Conservation (phyloP, 2,888 invertebrate genomes). For the Stenodema calcarata region DNA sequence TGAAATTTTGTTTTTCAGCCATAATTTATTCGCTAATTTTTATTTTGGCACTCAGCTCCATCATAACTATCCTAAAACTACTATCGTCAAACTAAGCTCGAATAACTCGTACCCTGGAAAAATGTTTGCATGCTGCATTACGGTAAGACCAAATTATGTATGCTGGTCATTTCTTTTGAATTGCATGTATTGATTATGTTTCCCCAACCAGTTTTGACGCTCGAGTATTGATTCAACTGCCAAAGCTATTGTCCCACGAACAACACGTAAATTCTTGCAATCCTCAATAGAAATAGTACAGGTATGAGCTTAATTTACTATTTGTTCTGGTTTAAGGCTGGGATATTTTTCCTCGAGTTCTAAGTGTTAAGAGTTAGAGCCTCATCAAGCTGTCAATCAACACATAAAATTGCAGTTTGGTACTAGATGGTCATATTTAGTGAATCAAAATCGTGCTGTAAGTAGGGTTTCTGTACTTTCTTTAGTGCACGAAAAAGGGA, state of each 20-base stretch:
- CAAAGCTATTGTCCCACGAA: not conserved
- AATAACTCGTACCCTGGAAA: slow-evolving; percentile 23
- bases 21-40: slow-evolving; percentile 33
- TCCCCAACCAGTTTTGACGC: no score
- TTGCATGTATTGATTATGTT: not conserved
- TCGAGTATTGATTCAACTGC: not conserved
- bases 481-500: no score
- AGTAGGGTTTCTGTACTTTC: no score
- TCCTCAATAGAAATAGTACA: no score
- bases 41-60: slow-evolving; percentile 20
- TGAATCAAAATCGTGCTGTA: no score
- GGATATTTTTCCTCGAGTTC: no score
- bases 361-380: no score
- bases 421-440: no score
- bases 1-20: slow-evolving; percentile 25
- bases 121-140: slow-evolving; percentile 38
- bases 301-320: no score
- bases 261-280: not conserved
- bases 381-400: no score
- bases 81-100: slow-evolving; percentile 17
- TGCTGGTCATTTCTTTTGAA: not conserved
- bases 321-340: no score
- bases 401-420: no score
- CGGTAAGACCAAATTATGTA: slow-evolving; percentile 29
- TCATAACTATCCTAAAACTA: slow-evolving; percentile 30